Evolutionary conservation across 2,113 vertebrate genomes (phyloP), one percentile per base, ranked within the genome.

Genomic region (Corythornis cristatus): DNA sequence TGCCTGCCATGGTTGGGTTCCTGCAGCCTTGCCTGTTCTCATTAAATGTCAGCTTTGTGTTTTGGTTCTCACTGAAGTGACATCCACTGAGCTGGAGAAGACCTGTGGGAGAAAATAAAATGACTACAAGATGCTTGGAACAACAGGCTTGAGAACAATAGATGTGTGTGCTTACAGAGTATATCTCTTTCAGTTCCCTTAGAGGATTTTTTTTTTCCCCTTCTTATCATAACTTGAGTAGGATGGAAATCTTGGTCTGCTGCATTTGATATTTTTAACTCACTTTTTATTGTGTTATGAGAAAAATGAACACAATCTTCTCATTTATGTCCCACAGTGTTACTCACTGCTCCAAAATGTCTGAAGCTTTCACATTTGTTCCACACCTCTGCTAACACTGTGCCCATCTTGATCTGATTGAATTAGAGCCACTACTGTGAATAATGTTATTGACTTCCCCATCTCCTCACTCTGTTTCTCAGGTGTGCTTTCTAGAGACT

Each of bases 381-480:
- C 35, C 25, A 20, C 17, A 17, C 6, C 21, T 88, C 42, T 1
- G 7, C 53, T 72, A 35, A 62, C 53, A 51, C 28, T n/a, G 23
- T 56, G n/a, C 28, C 10, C 28, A 48, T 18, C 70, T 48, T 56
- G 28, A 35, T 45, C 51, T 75, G 57, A 67, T 56, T 1, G 1
- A 58, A 42, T 19, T 23, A 82, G 35, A 62, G 35, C 46, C 0
- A 3, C 57, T 43, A 9, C 18, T 0, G 1, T 1, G 1, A 76
- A 40, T 23, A 76, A 45, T 8, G 8, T 35, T 84, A n/a, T 1
- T 2, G 1, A 16, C 46, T 80, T 76, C 22, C 42, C 23, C 12
- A 6, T 22, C 23, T 76, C 31, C 42, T 85, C 53, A 11, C 35
- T 45, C 43, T 3, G 15, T 58, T 68, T 78, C 37, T 74, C 15